Evolutionary conservation across 2,888 invertebrate species (phyloP).

Genomic region (Rotaria macrura): DNA sequence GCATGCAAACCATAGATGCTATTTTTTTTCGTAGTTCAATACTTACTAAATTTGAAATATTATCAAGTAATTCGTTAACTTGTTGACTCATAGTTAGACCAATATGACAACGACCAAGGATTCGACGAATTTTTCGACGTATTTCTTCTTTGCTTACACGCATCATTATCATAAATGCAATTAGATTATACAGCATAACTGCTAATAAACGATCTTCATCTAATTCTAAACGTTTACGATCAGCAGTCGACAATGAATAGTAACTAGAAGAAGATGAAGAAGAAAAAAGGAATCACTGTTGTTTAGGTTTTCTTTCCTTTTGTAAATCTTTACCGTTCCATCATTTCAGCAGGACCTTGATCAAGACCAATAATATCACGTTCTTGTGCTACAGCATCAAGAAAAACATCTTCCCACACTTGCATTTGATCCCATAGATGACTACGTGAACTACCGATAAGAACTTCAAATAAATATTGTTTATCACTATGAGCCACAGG

Average conservation of each 20-base stretch:
- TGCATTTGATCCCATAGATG: constrained; percentile 58
- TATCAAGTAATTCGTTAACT: constrained; percentile 59
- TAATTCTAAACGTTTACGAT: constrained; percentile 76
- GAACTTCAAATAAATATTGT: constrained; percentile 31
- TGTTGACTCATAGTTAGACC: constrained; percentile 93
- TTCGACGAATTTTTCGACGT: constrained; percentile 64
- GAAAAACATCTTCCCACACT: constrained; percentile 97
- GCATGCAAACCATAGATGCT: neutral
- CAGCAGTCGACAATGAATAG: constrained; percentile 60
- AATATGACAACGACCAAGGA: constrained; percentile 94
- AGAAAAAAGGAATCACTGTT: neutral
- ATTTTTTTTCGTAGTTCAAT: neutral
- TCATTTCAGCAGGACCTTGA: constrained; percentile 95
- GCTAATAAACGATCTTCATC: constrained; percentile 91
- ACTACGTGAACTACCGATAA: constrained; percentile 27
- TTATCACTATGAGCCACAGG: neutral
- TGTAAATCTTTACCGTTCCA: constrained; percentile 63
- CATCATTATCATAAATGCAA: constrained; percentile 85
- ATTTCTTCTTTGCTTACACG: constrained; percentile 66
- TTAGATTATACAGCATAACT: constrained; percentile 86
- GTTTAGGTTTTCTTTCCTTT: neutral
- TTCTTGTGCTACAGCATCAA: constrained; percentile 92
- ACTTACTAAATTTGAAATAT: constrained; percentile 19
- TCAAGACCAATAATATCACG: constrained; percentile 97
- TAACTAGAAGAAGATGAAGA: neutral